Conservation (phyloP, 2,113 vertebrate genomes). For the Bubalus kerabau region DNA sequence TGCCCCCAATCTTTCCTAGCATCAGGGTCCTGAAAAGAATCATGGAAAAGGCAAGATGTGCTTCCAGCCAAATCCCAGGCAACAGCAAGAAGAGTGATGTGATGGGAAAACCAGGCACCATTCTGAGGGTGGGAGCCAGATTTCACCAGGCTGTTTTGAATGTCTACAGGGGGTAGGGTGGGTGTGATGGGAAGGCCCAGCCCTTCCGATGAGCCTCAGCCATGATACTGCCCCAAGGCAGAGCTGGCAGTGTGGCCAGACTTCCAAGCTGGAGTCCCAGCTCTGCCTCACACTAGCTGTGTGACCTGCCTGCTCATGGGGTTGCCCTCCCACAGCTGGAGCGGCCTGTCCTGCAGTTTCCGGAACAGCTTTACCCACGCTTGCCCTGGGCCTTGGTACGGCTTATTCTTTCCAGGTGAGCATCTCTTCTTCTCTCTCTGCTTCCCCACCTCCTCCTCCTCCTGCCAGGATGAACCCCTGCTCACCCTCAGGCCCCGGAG, state of each 20-base stretch:
- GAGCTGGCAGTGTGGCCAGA: neutral
- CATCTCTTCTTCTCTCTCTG: neutral
- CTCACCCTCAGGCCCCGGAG: neutral
- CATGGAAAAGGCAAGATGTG: neutral
- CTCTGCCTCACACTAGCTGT: neutral
- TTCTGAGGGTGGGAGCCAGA: neutral
- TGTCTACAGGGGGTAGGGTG: neutral
- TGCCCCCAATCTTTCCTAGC: neutral
- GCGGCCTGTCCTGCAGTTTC: neutral
- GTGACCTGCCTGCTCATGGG: neutral
- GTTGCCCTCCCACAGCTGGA: rapidly evolving
- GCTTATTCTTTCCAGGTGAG: neutral
- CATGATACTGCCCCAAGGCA: neutral
- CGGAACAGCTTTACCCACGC: neutral
- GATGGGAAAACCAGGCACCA: neutral
- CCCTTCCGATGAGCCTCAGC: neutral
- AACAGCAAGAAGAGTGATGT: neutral
- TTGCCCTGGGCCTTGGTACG: neutral
- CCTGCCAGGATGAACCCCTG: neutral
- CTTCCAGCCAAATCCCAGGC: neutral
- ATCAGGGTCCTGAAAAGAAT: neutral
- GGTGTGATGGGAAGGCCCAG: neutral
- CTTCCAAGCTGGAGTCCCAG: neutral
- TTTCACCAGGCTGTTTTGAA: neutral
- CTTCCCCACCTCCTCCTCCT: too few species aligned